Evolutionary conservation across 2,113 vertebrate genomes (phyloP), one percentile per base, ranked within the genome.

Genomic region (Crotalus helleri): DNA sequence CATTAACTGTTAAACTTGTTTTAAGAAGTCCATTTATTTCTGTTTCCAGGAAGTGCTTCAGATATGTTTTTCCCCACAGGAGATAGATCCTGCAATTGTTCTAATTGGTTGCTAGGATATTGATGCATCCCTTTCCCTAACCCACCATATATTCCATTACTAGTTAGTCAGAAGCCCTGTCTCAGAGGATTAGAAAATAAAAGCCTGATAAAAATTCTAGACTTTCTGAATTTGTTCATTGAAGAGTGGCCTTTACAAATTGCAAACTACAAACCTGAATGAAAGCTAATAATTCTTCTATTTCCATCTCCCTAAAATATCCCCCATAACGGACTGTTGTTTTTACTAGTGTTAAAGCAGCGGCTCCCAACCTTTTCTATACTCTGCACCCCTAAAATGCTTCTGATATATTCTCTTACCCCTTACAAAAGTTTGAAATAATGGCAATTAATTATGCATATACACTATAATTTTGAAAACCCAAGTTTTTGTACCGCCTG

Each of bases 61-160:
- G 59, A 46, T 69, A 69, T 81, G 7, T 55, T 88, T 92, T 88
- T 54, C 51, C 74, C 91, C 19, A n/a, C 87, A 92, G 87, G 59
- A 44, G 10, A 24, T n/a, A 44, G 51, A 46, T 89, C 61, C 23
- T 74, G 61, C 74, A 89, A 57, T 92, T 74, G 51, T 92, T 89
- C 51, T 74, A 55, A 89, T 92, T 89, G 87, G 91, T 92, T 92
- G 87, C 91, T 89, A 92, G 87, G 87, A 81, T n/a, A 51, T 87
- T 53, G 51, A 44, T 89, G 74, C 33, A 81, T 88, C 74, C 44
- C 23, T 33, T 87, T 19, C 17, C 15, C 39, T 17, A 9, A 24
- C 9, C 15, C 15, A 24, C 44, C 12, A 55, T 53, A 89, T 92
- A 92, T 92, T n/a, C 87, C 61, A 89, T 92, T 89, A 57, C 33